Evolutionary conservation across 2,113 vertebrate species (phyloP), one percentile per base, ranked within the genome.

Genomic region (Acrocephalus arundinaceus): DNA sequence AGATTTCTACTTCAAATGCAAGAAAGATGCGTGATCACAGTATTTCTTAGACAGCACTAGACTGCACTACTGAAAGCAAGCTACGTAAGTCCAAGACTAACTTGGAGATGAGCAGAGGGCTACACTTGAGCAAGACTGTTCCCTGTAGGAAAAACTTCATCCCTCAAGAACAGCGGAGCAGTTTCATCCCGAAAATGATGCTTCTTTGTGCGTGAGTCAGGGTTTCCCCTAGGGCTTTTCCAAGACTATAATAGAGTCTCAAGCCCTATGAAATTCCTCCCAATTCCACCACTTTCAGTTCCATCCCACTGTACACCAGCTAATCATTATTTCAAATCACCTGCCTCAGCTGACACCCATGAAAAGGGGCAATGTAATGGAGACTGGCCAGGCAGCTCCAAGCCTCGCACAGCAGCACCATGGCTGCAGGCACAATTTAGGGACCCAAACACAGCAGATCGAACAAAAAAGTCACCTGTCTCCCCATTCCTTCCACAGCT

Each of bases 391-490:
- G 21, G 33, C 57, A 85, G 57, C 66, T 79, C 67, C 63, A 76
- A 39, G 58, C 28, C 35, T 61, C 0, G 0, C 37, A 18, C 59
- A 58, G 45, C 35, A 61, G 80, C n/a, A 67, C 48, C 28, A 41
- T 0, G 0, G 57, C 21, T 68, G 58, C 49, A 71, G 61, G 35
- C 20, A 74, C 1, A 0, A 31, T 72, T 89, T 8, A 70, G 66
- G 39, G 61, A 67, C 33, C 18, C 61, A 54, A 86, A 51, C 3
- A 37, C 35, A 74, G 48, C 43, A 58, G 17, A 86, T 19, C n/a
- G 76, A 85, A 65, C 31, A 78, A 41, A 72, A 76, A 63, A 78
- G n/a, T 28, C 55, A 61, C 15, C 21, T 41, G 15, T 65, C 25
- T 61, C 33, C 31, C 13, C 5, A 78, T 43, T 82, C 31, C 46